Conservation (phyloP, 1,140 invertebrate genomes). For the Phymastichus coffea region DNA sequence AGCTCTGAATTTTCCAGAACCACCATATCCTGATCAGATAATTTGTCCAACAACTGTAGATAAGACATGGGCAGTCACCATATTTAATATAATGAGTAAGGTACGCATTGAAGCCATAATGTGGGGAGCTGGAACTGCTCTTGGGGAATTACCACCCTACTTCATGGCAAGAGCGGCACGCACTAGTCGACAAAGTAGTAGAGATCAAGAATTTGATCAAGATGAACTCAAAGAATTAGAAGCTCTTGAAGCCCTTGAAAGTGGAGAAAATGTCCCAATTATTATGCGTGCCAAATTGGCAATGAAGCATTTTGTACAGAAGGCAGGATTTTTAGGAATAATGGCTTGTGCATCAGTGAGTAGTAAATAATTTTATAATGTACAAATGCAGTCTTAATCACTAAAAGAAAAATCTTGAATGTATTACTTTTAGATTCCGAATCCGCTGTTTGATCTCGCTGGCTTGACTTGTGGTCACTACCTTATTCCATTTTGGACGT, state of each 20-base stretch:
- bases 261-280: slow-evolving; percentile 62
- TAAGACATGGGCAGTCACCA: slow-evolving; percentile 62
- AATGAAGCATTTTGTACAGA: slow-evolving; percentile 91
- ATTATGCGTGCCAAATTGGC: slow-evolving; percentile 80
- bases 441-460: slow-evolving; percentile 97
- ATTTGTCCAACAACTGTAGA: slow-evolving; percentile 71
- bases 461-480: slow-evolving; percentile 99
- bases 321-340: slow-evolving; percentile 96
- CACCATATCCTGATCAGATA: slow-evolving; percentile 87
- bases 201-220: slow-evolving; percentile 58
- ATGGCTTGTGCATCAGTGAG: slow-evolving; percentile 92
- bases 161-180: slow-evolving; percentile 96
- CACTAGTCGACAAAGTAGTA: slow-evolving; percentile 62
- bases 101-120: slow-evolving; percentile 95
- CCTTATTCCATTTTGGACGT: slow-evolving; percentile 99
- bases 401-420: no score
- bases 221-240: slow-evolving; percentile 80
- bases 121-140: slow-evolving; percentile 96
- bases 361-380: slow-evolving; percentile 31
- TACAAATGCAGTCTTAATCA: no score
- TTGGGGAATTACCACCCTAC: slow-evolving; percentile 94
- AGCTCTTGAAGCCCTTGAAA: slow-evolving; percentile 67
- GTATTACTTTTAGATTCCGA: slow-evolving; percentile 79
- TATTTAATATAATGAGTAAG: slow-evolving; percentile 92
- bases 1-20: slow-evolving; percentile 89